Evolutionary conservation across 1,140 invertebrate species (phyloP).

Genomic region (Zaprionus africanus): DNA sequence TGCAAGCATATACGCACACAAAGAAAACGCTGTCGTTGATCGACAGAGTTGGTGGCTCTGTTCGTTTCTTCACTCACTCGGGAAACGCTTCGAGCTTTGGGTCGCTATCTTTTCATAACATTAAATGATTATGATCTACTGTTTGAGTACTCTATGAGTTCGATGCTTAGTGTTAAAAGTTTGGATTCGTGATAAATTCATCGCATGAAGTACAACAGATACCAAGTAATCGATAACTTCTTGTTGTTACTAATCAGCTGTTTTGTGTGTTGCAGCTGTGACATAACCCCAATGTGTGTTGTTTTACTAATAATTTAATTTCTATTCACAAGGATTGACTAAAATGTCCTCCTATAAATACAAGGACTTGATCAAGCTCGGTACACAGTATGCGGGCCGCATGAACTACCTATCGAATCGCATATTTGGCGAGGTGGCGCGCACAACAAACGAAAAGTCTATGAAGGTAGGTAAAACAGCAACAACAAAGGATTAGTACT

Average conservation of each 20-base stretch:
- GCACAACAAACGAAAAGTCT: conserved; percentile 89
- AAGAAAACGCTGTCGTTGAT: too few species aligned
- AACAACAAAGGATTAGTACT: not conserved
- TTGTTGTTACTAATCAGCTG: conserved; percentile 45
- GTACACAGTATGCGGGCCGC: conserved; percentile 91
- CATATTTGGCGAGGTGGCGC: conserved; percentile 95
- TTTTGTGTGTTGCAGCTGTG: conserved; percentile 39
- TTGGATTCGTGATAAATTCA: not conserved
- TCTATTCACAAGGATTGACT: not conserved
- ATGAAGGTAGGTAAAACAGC: conserved; percentile 87
- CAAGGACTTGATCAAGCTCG: conserved; percentile 87
- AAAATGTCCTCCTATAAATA: conserved; percentile 86
- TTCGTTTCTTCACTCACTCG: too few species aligned
- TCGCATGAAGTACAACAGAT: not conserved
- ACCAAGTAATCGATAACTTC: conserved; percentile 10
- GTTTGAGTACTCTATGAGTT: too few species aligned
- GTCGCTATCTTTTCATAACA: too few species aligned
- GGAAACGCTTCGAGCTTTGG: too few species aligned
- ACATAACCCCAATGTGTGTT: conserved; percentile 62
- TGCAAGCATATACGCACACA: too few species aligned
- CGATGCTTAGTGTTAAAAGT: too few species aligned
- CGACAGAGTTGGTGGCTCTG: too few species aligned
- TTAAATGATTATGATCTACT: too few species aligned
- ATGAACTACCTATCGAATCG: conserved; percentile 94
- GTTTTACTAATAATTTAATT: not conserved